Conservation (phyloP, 2,797 vertebrate species). For the Gallirallus australis region DNA sequence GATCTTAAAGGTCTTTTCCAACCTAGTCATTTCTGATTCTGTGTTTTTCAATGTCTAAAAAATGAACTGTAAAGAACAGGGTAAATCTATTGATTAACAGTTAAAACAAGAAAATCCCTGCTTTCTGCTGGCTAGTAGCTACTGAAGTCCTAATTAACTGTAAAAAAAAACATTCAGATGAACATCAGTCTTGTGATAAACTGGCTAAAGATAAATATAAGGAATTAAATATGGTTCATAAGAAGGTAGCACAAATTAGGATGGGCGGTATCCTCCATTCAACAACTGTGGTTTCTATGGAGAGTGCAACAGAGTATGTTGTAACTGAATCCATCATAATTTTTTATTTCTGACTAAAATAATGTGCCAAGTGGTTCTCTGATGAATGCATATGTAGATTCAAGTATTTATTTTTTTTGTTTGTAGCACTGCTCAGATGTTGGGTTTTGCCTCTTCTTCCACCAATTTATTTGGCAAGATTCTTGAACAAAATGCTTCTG, state of each 20-base stretch:
- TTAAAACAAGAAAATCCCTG: neutral
- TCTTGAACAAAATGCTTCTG: neutral
- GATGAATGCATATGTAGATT: neutral
- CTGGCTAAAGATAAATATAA: neutral
- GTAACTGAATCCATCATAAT: neutral
- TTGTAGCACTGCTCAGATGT: neutral
- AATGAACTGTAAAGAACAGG: neutral
- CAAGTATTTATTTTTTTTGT: neutral
- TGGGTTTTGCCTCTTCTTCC: neutral
- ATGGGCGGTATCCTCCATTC: neutral
- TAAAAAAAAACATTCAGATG: neutral
- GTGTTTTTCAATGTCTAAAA: neutral
- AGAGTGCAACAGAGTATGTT: neutral
- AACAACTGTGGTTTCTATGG: neutral
- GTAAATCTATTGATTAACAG: neutral
- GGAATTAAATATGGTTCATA: neutral
- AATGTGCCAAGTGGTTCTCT: neutral
- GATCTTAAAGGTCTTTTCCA: too few species aligned
- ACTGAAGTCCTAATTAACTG: conserved; percentile 21
- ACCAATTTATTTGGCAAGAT: neutral
- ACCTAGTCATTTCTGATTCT: too few species aligned
- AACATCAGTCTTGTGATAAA: neutral
- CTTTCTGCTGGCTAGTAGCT: neutral
- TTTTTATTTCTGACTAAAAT: neutral
- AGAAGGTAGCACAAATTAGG: neutral